phyloP scores from a whole-genome alignment of 2,113 vertebrate genomes.

The Picathartes gymnocephalus region DNA sequence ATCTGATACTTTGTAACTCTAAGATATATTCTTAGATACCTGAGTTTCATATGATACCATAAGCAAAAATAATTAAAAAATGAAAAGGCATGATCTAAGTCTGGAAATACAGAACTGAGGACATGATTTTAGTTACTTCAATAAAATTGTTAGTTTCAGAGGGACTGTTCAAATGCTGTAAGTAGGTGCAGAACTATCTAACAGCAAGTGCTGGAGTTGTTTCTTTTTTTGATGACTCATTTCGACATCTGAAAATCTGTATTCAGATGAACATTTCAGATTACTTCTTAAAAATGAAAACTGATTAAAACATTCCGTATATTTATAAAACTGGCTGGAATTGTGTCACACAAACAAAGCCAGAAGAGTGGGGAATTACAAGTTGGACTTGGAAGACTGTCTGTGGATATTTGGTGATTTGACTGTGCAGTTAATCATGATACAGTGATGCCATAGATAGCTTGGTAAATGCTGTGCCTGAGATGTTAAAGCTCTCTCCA shows the following conservation, averaged over 20 bases:
- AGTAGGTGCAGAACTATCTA: background rate
- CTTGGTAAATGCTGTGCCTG: background rate
- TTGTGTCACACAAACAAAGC: background rate
- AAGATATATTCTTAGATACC: background rate
- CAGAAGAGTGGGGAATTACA: background rate
- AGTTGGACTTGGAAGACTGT: background rate
- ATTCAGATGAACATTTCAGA: background rate
- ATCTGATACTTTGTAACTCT: background rate
- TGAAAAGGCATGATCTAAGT: background rate
- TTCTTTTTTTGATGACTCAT: background rate
- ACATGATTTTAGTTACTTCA: background rate
- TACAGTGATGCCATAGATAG: background rate
- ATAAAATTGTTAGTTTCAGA: background rate
- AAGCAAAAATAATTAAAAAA: background rate
- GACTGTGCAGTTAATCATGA: background rate
- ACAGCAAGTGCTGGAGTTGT: background rate
- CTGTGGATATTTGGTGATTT: background rate
- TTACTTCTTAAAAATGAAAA: background rate
- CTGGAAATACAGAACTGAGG: background rate
- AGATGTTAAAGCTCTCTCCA: background rate
- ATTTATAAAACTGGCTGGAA: background rate
- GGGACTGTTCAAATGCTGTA: background rate
- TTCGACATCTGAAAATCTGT: background rate
- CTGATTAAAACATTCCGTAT: background rate
- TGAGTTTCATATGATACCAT: background rate